Base-by-base conservation (phyloP, 2,888 invertebrate species). In the Empis stercorea region DNA sequence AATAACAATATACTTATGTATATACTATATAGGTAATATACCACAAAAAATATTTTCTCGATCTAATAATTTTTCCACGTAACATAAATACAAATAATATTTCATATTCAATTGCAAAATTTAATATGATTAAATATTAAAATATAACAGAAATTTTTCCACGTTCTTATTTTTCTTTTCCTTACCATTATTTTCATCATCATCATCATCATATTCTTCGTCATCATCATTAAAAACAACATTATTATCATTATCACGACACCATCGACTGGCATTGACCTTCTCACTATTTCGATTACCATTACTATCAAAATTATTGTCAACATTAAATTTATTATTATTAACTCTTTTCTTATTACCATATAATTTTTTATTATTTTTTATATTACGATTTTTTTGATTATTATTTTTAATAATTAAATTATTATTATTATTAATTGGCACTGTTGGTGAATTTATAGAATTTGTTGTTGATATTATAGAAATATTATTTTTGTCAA, bases 361-460 rank as follows among this genome's bases (percentile, higher is more conserved):
- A 38, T 11, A 37, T 16, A 16, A 16, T 37, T 27, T 40, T 27
- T 27, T 15, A 15, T 27, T 15, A 15, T 15, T 14, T n/a, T 27
- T 40, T n/a, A 4, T 40, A 23, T 40, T 16, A 10, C 14, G 4
- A n/a, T 27, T 27, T 14, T 27, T 27, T 40, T 10, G 4, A 20
- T 39, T 17, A 39, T 39, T 41, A 23, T 23, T 40, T 7, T 20
- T 40, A 40, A n/a, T n/a, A 27, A 6, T 3, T 16, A 48, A 48
- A 45, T 47, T 51, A 43, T 50, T 52, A 45, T 47, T 51, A 43
- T 50, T 52, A 42, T 46, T 42, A 27, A 17, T 27, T 27, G 23
- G 23, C 23, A 27, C 23, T 27, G 23, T 37, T n/a, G n/a, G n/a
- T n/a, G n/a, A n/a, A 6, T 15, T 14, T 36, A 10, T 36, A n/a